These are phyloP conservation scores for Epinotia bilunana DNA, from an alignment of 2,888 invertebrate species.

Conservation along the genomic window DNA sequence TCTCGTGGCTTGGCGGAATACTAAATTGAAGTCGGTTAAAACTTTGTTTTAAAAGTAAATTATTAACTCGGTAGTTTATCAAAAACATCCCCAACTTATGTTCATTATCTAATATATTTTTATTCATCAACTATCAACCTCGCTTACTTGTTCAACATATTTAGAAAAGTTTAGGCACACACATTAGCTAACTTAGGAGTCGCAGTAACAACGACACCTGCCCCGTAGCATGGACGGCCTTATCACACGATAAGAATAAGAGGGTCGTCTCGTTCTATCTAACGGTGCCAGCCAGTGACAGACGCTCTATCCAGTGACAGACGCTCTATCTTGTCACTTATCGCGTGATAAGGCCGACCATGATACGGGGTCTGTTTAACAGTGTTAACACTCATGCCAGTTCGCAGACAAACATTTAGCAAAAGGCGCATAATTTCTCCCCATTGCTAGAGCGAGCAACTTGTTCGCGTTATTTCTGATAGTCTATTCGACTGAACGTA, in stretches of 20 bases:
- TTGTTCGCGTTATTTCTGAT: constrained; percentile 13
- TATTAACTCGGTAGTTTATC: background rate
- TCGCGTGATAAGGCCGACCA: too few relatives aligned
- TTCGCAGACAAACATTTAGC: background rate
- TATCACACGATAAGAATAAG: too few relatives aligned
- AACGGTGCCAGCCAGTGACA: too few relatives aligned
- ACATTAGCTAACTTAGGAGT: background rate
- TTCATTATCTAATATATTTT: background rate
- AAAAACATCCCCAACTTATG: background rate
- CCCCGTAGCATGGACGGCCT: too few relatives aligned
- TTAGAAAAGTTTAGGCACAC: background rate
- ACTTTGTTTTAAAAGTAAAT: background rate
- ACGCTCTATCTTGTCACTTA: too few relatives aligned
- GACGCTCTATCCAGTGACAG: too few relatives aligned
- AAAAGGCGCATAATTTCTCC: constrained; percentile 3
- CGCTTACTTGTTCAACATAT: background rate
- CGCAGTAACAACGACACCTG: background rate
- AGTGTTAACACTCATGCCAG: background rate
- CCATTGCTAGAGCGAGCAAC: constrained; percentile 10
- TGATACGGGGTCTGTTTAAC: too few relatives aligned
- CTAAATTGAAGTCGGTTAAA: too few relatives aligned
- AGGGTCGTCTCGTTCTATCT: too few relatives aligned
- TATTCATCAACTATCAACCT: background rate
- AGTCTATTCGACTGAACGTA: background rate
- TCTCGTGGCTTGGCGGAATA: too few relatives aligned